Evolutionary conservation across 92 coral and sea anemone genomes (phyloP).

Genomic region (Palythoa grandis): DNA sequence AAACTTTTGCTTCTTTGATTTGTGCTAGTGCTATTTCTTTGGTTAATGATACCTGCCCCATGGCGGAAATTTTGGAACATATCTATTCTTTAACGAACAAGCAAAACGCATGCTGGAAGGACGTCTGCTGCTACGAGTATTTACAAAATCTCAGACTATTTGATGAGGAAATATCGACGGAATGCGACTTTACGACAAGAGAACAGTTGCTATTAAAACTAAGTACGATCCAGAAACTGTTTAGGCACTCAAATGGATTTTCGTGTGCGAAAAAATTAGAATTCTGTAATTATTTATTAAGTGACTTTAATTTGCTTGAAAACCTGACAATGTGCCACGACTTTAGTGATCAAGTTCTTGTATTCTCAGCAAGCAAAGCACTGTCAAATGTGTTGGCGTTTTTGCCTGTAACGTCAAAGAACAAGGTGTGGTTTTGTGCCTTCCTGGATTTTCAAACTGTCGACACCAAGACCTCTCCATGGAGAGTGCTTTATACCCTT

Average conservation of each 20-base stretch:
- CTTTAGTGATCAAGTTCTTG: constrained; percentile 60
- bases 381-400: constrained; percentile 30
- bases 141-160: constrained; percentile 17
- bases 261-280: constrained; percentile 45
- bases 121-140: constrained; percentile 1
- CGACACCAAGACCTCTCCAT: constrained; percentile 23
- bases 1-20: background rate
- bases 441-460: constrained; percentile 28
- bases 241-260: constrained; percentile 16
- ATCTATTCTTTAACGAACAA: constrained; percentile 47
- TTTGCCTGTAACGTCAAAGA: constrained; percentile 31
- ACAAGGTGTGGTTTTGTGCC: constrained; percentile 1
- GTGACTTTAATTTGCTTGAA: constrained; percentile 28
- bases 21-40: background rate
- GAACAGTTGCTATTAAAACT: constrained; percentile 57
- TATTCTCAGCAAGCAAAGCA: constrained; percentile 69
- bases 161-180: background rate
- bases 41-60: background rate
- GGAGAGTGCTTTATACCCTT: constrained; percentile 64
- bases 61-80: constrained; percentile 57
- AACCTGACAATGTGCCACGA: constrained; percentile 48
- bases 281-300: constrained; percentile 45
- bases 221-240: constrained; percentile 54
- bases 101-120: constrained; percentile 49
- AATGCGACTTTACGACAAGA: background rate